These are phyloP conservation scores for Pyrgilauda ruficollis DNA, from an alignment of 2,113 vertebrate species.

Conservation along the genomic window DNA sequence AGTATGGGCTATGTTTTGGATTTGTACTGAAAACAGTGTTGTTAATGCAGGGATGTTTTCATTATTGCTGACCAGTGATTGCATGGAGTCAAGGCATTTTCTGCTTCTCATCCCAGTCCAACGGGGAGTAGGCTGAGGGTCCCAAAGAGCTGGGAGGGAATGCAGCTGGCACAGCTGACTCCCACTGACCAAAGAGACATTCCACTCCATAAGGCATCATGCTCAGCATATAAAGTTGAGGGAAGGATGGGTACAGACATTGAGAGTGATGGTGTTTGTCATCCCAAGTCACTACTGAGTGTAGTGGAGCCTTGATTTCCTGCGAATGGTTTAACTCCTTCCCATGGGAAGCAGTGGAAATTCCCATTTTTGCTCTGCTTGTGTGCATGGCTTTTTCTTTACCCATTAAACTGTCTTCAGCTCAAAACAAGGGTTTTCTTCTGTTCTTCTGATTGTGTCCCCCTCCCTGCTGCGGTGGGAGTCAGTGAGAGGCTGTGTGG, in stretches of 20 bases:
- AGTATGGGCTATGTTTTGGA: neutral
- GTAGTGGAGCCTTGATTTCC: neutral
- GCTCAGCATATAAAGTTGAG: neutral
- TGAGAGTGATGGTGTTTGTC: neutral
- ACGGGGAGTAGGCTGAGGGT: too few species aligned
- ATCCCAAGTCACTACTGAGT: rapidly evolving
- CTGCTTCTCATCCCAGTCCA: neutral
- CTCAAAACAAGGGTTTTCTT: neutral
- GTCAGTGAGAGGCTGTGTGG: neutral
- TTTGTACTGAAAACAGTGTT: neutral
- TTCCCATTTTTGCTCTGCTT: neutral
- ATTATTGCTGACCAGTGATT: neutral
- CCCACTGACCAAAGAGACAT: neutral
- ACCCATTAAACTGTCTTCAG: neutral
- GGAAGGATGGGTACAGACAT: neutral
- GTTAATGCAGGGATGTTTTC: neutral
- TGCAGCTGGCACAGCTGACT: neutral
- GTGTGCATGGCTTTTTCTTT: neutral
- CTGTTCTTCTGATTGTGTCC: neutral
- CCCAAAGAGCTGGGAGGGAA: neutral
- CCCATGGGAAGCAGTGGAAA: neutral
- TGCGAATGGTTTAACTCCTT: neutral
- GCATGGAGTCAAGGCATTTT: neutral
- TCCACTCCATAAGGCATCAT: neutral
- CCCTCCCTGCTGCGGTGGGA: rapidly evolving